A percentile compares a stretch with the other conserved stretches of the same genome.
Evolutionary conservation across 2,797 vertebrate species (phyloP).

Genomic region (Xenopus petersii): DNA sequence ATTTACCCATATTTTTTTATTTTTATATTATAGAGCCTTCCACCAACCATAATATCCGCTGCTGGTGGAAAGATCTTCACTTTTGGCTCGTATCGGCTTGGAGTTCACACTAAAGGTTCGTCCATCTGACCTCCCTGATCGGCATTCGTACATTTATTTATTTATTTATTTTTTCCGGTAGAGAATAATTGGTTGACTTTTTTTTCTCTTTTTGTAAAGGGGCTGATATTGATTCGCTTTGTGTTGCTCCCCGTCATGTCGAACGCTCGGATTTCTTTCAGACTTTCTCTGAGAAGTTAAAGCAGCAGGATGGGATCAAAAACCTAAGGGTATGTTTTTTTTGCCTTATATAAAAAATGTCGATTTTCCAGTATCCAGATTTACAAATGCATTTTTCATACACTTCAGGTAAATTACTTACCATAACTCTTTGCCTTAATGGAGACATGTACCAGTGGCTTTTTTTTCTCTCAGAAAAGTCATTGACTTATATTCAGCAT

Average conservation of each 20-base stretch:
- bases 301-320: constrained; percentile 86
- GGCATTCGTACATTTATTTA: neutral
- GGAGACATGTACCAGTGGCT: too few species aligned
- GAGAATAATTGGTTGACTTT: neutral
- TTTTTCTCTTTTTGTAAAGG: constrained; percentile 66
- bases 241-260: constrained; percentile 91
- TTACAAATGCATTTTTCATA: too few species aligned
- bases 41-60: constrained; percentile 76
- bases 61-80: constrained; percentile 95
- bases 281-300: constrained; percentile 94
- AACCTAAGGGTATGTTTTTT: constrained; percentile 78
- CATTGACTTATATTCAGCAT: too few species aligned
- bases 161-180: constrained; percentile 1
- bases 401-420: too few species aligned
- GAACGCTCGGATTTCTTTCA: constrained; percentile 94
- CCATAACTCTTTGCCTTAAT: too few species aligned
- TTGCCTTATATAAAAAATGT: too few species aligned
- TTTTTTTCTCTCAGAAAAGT: too few species aligned
- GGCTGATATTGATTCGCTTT: constrained; percentile 94
- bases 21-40: constrained; percentile 75
- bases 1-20: constrained; percentile 9
- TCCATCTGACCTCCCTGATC: neutral
- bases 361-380: too few species aligned
- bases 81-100: constrained; percentile 94
- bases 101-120: constrained; percentile 96